These are phyloP conservation scores for Drosophila anomalata DNA, from an alignment of 2,888 invertebrate genomes.

Conservation along the genomic window DNA sequence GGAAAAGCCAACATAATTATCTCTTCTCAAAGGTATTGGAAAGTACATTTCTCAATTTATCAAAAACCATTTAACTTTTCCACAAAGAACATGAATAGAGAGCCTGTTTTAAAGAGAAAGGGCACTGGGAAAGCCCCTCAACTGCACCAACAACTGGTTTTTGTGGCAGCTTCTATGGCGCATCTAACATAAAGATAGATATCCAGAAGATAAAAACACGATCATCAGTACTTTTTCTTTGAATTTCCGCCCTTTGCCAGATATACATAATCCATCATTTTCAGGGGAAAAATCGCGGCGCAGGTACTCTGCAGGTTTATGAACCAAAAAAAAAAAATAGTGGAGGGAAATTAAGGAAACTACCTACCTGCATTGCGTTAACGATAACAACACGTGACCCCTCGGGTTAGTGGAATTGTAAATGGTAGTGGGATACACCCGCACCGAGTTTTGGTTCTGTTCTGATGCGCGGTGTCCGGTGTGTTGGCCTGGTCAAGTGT, in stretches of 20 bases:
- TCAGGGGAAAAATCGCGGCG: conserved; percentile 63
- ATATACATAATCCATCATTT: conserved; percentile 63
- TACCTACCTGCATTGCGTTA: conserved; percentile 69
- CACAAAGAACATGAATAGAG: not conserved
- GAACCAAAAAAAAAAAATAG: conserved; percentile 1
- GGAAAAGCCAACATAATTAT: conserved; percentile 56
- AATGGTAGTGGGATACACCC: conserved; percentile 36
- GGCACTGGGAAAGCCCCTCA: conserved; percentile 32
- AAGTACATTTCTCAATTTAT: not conserved
- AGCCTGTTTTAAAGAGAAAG: conserved; percentile 1
- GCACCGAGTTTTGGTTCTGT: too few relatives aligned
- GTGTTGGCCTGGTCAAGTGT: conserved; percentile 67
- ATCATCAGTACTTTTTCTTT: conserved; percentile 62
- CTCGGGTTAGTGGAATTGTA: conserved; percentile 37
- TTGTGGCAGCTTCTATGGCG: not conserved
- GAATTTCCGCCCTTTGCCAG: conserved; percentile 63
- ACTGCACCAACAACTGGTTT: conserved; percentile 38
- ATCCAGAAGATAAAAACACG: conserved; percentile 42
- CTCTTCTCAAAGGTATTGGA: conserved; percentile 35
- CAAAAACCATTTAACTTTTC: conserved; percentile 1
- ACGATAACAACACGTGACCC: conserved; percentile 72
- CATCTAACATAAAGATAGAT: conserved; percentile 48
- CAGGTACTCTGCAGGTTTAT: conserved; percentile 50
- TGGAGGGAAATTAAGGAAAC: conserved; percentile 51
- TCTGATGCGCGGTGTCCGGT: conserved; percentile 48